Evolutionary conservation across 2,888 invertebrate species (phyloP).

Genomic region (Melanotus villosus): DNA sequence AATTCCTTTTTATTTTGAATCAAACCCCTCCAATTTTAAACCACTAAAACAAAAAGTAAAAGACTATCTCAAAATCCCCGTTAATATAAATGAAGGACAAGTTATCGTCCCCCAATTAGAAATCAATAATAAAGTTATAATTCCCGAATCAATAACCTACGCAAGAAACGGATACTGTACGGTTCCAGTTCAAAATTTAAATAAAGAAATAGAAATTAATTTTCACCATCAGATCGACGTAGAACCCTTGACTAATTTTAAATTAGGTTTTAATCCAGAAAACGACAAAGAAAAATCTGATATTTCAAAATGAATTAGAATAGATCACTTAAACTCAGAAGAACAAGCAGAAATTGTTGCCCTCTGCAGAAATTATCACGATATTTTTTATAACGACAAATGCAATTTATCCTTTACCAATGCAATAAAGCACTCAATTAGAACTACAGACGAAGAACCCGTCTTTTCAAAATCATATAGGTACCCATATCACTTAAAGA

Average conservation of each 20-base stretch:
- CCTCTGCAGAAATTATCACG: slow-evolving; percentile 27
- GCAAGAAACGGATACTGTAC: slow-evolving; percentile 7
- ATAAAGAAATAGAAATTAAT: slow-evolving; percentile 4
- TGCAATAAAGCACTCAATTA: slow-evolving; percentile 38
- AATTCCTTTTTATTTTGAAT: slow-evolving; percentile 23
- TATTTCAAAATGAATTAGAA: slow-evolving; percentile 18
- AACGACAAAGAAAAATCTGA: background rate
- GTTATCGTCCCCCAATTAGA: background rate
- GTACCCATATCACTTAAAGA: slow-evolving; percentile 35
- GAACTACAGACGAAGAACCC: slow-evolving; percentile 38
- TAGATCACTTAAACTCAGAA: slow-evolving; percentile 30
- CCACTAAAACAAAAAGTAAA: slow-evolving; percentile 21
- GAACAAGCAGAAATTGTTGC: slow-evolving; percentile 24
- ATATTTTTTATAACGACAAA: slow-evolving; percentile 36
- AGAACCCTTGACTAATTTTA: background rate
- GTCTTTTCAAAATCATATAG: slow-evolving; percentile 33
- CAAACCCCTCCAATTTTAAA: slow-evolving; percentile 14
- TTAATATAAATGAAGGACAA: slow-evolving; percentile 28
- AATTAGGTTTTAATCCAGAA: background rate
- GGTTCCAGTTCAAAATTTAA: background rate
- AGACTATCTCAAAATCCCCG: slow-evolving; percentile 10
- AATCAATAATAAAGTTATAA: background rate
- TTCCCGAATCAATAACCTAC: slow-evolving; percentile 22
- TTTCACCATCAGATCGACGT: slow-evolving; percentile 10
- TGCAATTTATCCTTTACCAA: slow-evolving; percentile 38